Evolutionary conservation across 1,140 invertebrate genomes (phyloP).

Genomic region (Ostrea denselamellosa): DNA sequence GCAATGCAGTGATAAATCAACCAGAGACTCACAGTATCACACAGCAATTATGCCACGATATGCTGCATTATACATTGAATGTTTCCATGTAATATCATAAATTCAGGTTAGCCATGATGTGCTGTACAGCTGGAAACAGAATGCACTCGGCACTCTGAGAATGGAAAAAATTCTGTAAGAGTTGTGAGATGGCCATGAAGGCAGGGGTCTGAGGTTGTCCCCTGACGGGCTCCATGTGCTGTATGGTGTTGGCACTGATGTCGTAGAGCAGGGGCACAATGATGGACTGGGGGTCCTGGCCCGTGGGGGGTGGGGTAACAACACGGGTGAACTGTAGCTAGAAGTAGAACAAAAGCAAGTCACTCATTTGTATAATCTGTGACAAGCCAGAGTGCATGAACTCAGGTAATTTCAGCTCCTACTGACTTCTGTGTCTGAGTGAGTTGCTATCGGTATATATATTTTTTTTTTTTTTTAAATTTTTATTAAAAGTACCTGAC

Average conservation of each 20-base stretch:
- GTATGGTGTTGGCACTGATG: slow-evolving; percentile 89
- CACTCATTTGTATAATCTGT: no score
- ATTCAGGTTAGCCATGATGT: slow-evolving; percentile 88
- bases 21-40: no score
- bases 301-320: slow-evolving; percentile 82
- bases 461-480: no score
- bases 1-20: no score
- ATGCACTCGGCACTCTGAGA: slow-evolving; percentile 87
- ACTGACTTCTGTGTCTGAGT: no score
- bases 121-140: slow-evolving; percentile 91
- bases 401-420: no score
- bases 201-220: slow-evolving; percentile 60
- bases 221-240: slow-evolving; percentile 87
- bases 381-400: no score
- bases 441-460: no score
- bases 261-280: slow-evolving; percentile 94
- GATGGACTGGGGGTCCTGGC: slow-evolving; percentile 87
- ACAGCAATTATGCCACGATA: no score
- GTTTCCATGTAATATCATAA: not conserved
- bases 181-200: slow-evolving; percentile 82
- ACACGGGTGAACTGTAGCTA: slow-evolving; percentile 89
- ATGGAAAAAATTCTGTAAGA: slow-evolving; percentile 84
- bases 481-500: no score
- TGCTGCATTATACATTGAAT: no score
- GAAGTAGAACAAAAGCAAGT: no score